phyloP scores from a whole-genome alignment of 2,797 vertebrate genomes.

The Melanotaenia nigrans region DNA sequence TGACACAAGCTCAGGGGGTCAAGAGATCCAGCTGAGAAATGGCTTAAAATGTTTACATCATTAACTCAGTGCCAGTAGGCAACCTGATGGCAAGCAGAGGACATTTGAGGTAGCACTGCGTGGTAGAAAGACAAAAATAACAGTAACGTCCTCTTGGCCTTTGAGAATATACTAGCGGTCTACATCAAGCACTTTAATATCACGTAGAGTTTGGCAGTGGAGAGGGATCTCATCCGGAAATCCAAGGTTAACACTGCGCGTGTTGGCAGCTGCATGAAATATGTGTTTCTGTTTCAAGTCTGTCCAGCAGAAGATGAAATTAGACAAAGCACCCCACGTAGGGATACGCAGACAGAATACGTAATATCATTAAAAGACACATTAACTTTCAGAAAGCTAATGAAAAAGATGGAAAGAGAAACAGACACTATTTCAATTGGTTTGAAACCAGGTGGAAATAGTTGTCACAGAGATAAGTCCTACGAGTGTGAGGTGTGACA shows the following conservation, averaged over 20 bases:
- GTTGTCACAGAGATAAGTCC: constrained; percentile 79
- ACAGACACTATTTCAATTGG: constrained; percentile 51
- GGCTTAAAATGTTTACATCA: constrained; percentile 68
- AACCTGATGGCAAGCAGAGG: constrained; percentile 58
- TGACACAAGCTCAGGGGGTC: constrained; percentile 47
- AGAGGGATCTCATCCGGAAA: constrained; percentile 23
- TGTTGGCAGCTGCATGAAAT: constrained; percentile 36
- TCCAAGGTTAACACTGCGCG: constrained; percentile 61
- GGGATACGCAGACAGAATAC: constrained; percentile 46
- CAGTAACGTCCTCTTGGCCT: constrained; percentile 33
- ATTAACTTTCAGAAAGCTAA: constrained; percentile 71
- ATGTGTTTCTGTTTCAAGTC: constrained; percentile 49
- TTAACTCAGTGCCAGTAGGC: constrained; percentile 60
- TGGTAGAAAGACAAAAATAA: constrained; percentile 68
- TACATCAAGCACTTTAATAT: constrained; percentile 12
- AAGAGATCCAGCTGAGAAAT: constrained; percentile 57
- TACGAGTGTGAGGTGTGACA: constrained; percentile 69
- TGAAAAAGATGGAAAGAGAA: constrained; percentile 50
- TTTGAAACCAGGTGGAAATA: constrained; percentile 44
- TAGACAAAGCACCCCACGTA: neutral
- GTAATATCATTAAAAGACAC: constrained; percentile 63
- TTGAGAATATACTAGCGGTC: neutral
- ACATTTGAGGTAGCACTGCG: constrained; percentile 44
- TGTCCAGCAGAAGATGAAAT: constrained; percentile 48
- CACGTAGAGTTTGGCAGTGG: constrained; percentile 21